A percentile compares a stretch with the other conserved stretches of the same genome.
Conservation (phyloP, 2,797 vertebrate species). For the Mareca strepera region DNA sequence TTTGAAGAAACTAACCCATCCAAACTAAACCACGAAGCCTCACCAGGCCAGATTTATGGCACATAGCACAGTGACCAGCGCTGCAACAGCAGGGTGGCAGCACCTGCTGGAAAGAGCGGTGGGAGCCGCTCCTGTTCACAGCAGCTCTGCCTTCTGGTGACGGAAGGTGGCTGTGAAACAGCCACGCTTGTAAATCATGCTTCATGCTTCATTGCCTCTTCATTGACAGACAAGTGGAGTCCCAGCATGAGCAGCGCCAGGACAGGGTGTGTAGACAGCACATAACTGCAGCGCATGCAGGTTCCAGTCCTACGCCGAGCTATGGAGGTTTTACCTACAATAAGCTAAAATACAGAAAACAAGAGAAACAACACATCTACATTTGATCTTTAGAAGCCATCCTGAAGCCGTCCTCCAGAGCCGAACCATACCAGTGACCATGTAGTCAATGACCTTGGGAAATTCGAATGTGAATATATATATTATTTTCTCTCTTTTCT, state of each 20-base stretch:
- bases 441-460: fast-evolving
- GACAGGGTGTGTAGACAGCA: neutral
- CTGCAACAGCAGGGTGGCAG: neutral
- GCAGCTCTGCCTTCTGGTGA: neutral
- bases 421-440: neutral
- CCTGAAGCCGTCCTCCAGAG: neutral
- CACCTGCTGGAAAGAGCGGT: neutral
- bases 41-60: neutral
- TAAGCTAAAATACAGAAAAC: neutral
- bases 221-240: neutral
- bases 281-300: too few species aligned
- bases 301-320: neutral
- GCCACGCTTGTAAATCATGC: neutral
- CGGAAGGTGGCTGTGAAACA: neutral
- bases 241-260: too few species aligned
- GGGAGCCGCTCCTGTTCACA: neutral
- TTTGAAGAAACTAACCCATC: neutral
- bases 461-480: neutral
- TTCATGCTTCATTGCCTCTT: neutral
- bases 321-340: neutral
- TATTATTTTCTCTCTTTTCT: neutral
- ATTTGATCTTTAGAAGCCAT: neutral
- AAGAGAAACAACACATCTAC: neutral
- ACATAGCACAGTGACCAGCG: fast-evolving
- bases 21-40: neutral